These are phyloP conservation scores for Medauroidea extradentata DNA, from an alignment of 1,140 invertebrate species.

Conservation along the genomic window DNA sequence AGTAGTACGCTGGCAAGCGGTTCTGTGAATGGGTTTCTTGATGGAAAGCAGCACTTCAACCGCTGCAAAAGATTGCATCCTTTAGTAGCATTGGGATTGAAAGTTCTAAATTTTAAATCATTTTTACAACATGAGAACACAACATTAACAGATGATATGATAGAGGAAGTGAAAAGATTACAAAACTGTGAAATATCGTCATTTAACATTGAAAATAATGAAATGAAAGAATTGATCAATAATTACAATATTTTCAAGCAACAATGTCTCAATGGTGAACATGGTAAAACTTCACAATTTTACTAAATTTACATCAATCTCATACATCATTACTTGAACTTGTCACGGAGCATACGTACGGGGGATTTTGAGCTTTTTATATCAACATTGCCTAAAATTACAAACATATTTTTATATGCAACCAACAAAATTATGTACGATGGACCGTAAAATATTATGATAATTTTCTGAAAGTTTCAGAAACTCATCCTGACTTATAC, in stretches of 20 bases:
- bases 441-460: constrained; percentile 28
- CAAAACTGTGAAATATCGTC: too few species aligned
- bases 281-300: background rate
- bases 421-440: constrained; percentile 38
- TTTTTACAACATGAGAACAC: constrained; percentile 29
- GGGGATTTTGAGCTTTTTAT: constrained; percentile 24
- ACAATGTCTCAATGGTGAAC: background rate
- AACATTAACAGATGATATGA: background rate
- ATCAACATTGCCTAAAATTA: constrained; percentile 25
- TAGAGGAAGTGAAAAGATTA: too few species aligned
- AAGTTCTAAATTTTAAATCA: constrained; percentile 42
- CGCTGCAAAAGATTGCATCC: constrained; percentile 46
- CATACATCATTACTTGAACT: constrained; percentile 30
- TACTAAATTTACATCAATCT: constrained; percentile 30
- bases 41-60: constrained; percentile 46
- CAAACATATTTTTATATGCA: constrained; percentile 35
- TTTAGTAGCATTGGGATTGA: constrained; percentile 37
- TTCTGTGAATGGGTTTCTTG: constrained; percentile 43
- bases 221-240: background rate
- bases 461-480: constrained; percentile 28
- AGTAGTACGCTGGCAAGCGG: constrained; percentile 40
- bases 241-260: background rate
- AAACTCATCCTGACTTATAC: constrained; percentile 28
- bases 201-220: background rate
- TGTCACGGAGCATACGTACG: constrained; percentile 25